phyloP scores from a whole-genome alignment of 2,113 vertebrate genomes.

The Oenanthe melanoleuca region DNA sequence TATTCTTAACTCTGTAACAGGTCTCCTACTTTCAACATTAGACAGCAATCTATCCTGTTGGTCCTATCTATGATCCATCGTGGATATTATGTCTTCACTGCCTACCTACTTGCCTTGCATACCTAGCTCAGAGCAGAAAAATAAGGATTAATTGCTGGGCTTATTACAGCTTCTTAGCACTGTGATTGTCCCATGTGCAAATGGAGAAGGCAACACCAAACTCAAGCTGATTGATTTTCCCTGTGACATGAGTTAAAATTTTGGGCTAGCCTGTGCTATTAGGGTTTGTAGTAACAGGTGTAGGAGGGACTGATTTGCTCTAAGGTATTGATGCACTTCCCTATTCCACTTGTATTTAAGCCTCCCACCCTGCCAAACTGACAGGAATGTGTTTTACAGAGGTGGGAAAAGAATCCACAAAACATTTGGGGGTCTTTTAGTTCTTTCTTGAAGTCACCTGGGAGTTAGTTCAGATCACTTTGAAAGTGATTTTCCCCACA shows the following conservation, averaged over 20 bases:
- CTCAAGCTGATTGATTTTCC: neutral
- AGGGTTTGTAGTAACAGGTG: neutral
- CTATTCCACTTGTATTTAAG: neutral
- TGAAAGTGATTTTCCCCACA: neutral
- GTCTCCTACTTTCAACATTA: neutral
- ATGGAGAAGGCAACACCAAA: neutral
- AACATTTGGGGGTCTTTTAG: neutral
- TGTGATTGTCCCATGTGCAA: neutral
- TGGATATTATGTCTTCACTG: neutral
- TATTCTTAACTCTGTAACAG: neutral
- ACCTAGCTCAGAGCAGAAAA: neutral
- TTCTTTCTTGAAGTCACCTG: neutral
- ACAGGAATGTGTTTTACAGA: neutral
- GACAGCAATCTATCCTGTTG: neutral
- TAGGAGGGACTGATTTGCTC: neutral
- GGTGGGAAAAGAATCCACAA: neutral
- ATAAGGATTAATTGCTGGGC: neutral
- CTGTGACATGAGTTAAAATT: neutral
- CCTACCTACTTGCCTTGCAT: neutral
- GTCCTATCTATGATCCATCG: neutral
- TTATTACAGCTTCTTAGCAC: fast-evolving
- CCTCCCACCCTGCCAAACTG: neutral
- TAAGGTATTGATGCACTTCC: neutral
- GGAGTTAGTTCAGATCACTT: neutral
- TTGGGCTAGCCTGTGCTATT: neutral